Conservation (phyloP, 1,140 invertebrate species). For the Trichonephila clavipes region DNA sequence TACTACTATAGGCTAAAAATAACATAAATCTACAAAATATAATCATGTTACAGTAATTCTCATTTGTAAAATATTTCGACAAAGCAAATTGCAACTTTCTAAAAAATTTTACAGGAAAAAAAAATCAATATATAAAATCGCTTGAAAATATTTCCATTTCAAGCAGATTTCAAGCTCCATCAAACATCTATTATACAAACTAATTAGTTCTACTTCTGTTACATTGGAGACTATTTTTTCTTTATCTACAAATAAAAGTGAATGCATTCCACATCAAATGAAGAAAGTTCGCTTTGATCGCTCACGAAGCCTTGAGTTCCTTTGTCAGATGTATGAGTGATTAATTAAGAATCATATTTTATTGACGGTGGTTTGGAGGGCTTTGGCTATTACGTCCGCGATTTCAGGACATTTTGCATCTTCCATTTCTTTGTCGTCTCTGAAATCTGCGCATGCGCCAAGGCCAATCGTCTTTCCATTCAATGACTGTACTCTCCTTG, state of each 20-base stretch:
- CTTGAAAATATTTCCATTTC: too few species aligned
- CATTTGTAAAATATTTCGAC: too few species aligned
- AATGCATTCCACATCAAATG: not conserved
- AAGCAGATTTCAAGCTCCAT: too few species aligned
- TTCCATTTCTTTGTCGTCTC: slow-evolving; percentile 79
- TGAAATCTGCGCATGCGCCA: slow-evolving; percentile 90
- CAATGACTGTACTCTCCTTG: slow-evolving; percentile 92
- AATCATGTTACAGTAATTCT: too few species aligned
- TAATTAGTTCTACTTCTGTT: too few species aligned
- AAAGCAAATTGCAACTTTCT: too few species aligned
- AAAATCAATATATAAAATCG: too few species aligned
- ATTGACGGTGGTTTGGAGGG: not conserved
- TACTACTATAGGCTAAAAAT: too few species aligned
- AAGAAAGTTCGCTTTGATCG: not conserved
- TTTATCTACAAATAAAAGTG: not conserved
- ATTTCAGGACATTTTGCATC: slow-evolving; percentile 77
- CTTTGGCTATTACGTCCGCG: not conserved
- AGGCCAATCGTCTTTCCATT: slow-evolving; percentile 96
- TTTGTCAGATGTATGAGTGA: not conserved
- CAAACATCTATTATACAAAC: too few species aligned
- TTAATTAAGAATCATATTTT: not conserved
- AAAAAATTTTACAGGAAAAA: too few species aligned
- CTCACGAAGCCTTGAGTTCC: not conserved
- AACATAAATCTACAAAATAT: too few species aligned
- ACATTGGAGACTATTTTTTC: not conserved